phyloP scores from a whole-genome alignment of 1,140 invertebrate genomes.

The Macrotrachela quadricornifera region DNA sequence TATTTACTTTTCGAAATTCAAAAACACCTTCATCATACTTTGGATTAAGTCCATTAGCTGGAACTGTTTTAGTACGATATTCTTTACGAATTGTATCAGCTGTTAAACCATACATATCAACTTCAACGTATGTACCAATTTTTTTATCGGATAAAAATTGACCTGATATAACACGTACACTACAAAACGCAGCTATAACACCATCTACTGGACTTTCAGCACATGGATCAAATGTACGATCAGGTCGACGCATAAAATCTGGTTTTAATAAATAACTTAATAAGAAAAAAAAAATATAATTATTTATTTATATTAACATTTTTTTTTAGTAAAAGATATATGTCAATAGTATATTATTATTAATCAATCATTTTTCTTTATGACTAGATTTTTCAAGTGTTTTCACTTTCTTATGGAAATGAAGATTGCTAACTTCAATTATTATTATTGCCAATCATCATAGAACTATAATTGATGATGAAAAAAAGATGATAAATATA shows the following conservation, averaged over 20 bases:
- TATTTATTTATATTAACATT: too few species aligned
- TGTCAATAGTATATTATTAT: too few species aligned
- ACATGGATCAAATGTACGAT: constrained; percentile 92
- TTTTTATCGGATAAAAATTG: constrained; percentile 99
- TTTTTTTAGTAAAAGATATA: background rate
- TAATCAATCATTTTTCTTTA: too few species aligned
- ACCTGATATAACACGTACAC: constrained; percentile 90
- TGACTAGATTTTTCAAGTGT: too few species aligned
- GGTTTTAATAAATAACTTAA: constrained; percentile 76
- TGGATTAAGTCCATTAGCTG: constrained; percentile 80
- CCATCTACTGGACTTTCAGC: constrained; percentile 96
- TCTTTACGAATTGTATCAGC: constrained; percentile 96
- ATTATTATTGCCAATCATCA: too few species aligned
- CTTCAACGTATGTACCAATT: constrained; percentile 94
- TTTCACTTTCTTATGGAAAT: too few species aligned
- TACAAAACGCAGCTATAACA: constrained; percentile 91
- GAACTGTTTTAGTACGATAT: constrained; percentile 81
- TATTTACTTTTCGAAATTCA: constrained; percentile 69
- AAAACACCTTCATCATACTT: constrained; percentile 96
- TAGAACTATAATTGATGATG: too few species aligned
- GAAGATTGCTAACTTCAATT: too few species aligned
- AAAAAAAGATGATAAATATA: too few species aligned
- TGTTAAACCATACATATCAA: constrained; percentile 97
- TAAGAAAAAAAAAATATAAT: constrained; percentile 35
- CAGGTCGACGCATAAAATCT: constrained; percentile 89